Conservation (phyloP, 2,888 invertebrate species). For the Ormia ochracea region DNA sequence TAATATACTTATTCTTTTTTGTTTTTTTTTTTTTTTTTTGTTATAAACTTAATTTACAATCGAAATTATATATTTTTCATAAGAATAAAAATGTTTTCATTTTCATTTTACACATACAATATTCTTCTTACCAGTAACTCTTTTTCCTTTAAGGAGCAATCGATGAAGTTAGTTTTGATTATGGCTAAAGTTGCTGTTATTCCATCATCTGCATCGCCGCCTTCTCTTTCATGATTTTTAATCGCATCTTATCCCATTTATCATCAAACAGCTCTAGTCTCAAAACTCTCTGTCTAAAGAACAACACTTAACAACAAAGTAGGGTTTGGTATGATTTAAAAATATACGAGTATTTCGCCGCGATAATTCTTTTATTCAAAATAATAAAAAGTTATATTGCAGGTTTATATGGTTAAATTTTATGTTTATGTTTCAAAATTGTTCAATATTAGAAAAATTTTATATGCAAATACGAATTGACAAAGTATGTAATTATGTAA, state of each 20-base stretch:
- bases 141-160: not conserved
- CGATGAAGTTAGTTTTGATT: conserved; percentile 6
- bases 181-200: not conserved
- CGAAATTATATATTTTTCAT: conserved; percentile 21
- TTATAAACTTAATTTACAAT: conserved; percentile 22
- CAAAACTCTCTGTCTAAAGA: conserved; percentile 51
- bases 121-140: conserved; percentile 44
- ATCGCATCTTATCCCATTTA: not conserved
- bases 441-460: not conserved
- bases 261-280: conserved; percentile 31
- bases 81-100: not conserved
- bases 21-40: not conserved
- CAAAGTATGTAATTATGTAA: not conserved
- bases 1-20: not conserved
- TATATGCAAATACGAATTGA: not conserved
- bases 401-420: not conserved
- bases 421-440: not conserved
- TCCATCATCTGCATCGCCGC: not conserved
- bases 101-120: conserved; percentile 8
- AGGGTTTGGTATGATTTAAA: conserved; percentile 41
- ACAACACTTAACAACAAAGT: conserved; percentile 55
- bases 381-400: not conserved
- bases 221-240: too few relatives aligned
- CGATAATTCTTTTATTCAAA: not conserved
- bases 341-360: not conserved